Evolutionary conservation across 2,888 invertebrate genomes (phyloP), one percentile per base, ranked within the genome.

Genomic region (Tridacna crocea): DNA sequence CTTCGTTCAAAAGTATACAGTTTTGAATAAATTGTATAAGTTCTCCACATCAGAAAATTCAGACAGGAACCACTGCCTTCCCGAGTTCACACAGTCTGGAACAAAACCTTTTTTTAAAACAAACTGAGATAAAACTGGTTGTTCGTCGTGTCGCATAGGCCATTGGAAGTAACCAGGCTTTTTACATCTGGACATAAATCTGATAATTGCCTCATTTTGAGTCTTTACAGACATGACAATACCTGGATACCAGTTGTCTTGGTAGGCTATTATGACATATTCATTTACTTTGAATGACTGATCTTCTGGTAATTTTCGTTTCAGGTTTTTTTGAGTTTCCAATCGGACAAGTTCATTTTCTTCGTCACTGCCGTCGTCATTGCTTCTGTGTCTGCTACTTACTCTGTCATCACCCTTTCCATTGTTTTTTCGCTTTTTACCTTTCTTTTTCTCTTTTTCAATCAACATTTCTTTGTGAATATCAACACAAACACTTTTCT

Each of bases 391-490:
- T 60, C 13, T 61, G 61, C 8, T 22, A 61, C 22, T 61, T 24
- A 3, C 61, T 24, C n/a, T 55, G 2, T 55, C 4, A n/a, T 55
- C 55, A 19, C 10, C n/a, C 10, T n/a, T n/a, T 55, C 24, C 27
- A 36, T 48, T 65, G 63, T 11, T 55, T 0, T 60, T 55, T 55
- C 55, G 55, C 10, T 55, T 55, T 47, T 72, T 61, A 22, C 55
- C 60, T 65, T 51, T 55, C 27, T 73, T 80, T 11, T 46, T 58
- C 24, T 76, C 51, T 61, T n/a, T 51, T 51, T 48, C 17, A 27
- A 46, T 70, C 0, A 58, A 26, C 75, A 80, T 84, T 70, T 82
- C 72, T 1, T n/a, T 48, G 51, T 80, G 76, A 24, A 82, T 80
- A 17, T 75, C 70, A n/a, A 6, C 11, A 10, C 66, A n/a, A 0